These are phyloP conservation scores for Crossaster papposus DNA, from an alignment of 53 echinoderm and acorn worm genomes.

Conservation along the genomic window DNA sequence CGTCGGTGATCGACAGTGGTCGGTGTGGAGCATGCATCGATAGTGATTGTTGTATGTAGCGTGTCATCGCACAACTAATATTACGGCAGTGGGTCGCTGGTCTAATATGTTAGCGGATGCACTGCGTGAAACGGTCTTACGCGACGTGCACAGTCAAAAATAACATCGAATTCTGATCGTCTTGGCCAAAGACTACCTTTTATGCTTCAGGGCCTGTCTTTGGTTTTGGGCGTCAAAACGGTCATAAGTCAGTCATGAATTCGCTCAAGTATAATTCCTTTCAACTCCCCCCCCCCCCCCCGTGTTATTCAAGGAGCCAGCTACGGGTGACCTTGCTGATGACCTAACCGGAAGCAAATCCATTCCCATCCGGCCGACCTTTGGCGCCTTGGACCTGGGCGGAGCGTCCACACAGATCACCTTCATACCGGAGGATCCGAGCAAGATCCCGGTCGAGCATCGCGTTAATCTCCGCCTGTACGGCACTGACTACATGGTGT, in stretches of 20 bases:
- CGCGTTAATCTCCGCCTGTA: slow-evolving; percentile 59
- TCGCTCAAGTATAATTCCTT: background rate
- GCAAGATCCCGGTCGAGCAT: slow-evolving; percentile 28
- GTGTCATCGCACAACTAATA: no score
- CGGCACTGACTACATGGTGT: slow-evolving; percentile 66
- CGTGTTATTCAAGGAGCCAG: slow-evolving; percentile 22
- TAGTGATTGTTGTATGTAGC: no score
- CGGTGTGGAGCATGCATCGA: no score
- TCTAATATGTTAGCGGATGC: no score
- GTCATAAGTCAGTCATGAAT: background rate
- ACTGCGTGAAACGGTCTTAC: no score
- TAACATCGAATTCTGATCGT: no score
- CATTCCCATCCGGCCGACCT: slow-evolving; percentile 20
- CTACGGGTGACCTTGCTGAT: background rate
- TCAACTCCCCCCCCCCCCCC: background rate
- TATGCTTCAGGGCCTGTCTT: background rate
- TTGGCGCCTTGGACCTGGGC: slow-evolving; percentile 70
- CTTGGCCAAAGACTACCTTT: no score
- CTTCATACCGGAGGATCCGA: slow-evolving; percentile 67
- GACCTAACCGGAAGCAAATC: slow-evolving; percentile 4
- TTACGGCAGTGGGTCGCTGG: no score
- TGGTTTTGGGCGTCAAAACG: background rate
- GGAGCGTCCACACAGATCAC: slow-evolving; percentile 74
- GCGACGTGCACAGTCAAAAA: no score
- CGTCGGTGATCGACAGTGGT: no score